These are phyloP conservation scores for Gobionotothen gibberifrons DNA, from an alignment of 2,797 vertebrate species.

Conservation along the genomic window DNA sequence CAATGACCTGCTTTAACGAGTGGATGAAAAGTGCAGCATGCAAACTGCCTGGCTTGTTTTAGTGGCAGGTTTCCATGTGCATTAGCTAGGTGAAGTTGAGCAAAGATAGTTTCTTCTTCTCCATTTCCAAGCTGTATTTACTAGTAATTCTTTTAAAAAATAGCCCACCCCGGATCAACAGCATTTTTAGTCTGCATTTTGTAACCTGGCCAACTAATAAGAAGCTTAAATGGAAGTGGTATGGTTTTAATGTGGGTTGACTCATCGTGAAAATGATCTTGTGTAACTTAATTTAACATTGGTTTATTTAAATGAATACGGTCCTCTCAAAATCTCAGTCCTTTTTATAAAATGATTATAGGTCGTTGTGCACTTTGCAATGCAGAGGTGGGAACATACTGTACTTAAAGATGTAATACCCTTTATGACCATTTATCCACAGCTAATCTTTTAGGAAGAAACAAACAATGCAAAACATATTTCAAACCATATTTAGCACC, in stretches of 20 bases:
- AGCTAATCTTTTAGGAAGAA: neutral
- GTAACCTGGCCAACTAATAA: slow-evolving; percentile 26
- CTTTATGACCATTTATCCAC: neutral
- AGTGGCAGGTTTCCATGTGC: slow-evolving; percentile 25
- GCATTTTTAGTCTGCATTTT: slow-evolving; percentile 27
- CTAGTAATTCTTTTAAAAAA: slow-evolving; percentile 34
- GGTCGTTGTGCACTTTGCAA: neutral
- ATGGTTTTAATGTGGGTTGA: slow-evolving; percentile 40
- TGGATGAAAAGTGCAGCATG: slow-evolving; percentile 38
- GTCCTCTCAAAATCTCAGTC: neutral
- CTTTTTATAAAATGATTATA: neutral
- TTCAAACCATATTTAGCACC: neutral
- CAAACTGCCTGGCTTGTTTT: slow-evolving; percentile 36
- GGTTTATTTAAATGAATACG: neutral
- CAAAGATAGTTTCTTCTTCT: slow-evolving; percentile 23
- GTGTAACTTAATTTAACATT: slow-evolving; percentile 5
- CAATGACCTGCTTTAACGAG: slow-evolving; percentile 53
- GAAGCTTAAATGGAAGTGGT: slow-evolving; percentile 15
- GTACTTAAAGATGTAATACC: too few relatives aligned
- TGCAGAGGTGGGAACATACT: neutral
- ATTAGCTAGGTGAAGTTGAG: neutral
- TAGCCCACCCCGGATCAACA: neutral
- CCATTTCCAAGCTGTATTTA: slow-evolving; percentile 21
- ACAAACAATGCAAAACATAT: neutral
- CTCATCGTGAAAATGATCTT: slow-evolving; percentile 37